Conservation (phyloP, 2,888 invertebrate genomes). For the Gari tellinella region DNA sequence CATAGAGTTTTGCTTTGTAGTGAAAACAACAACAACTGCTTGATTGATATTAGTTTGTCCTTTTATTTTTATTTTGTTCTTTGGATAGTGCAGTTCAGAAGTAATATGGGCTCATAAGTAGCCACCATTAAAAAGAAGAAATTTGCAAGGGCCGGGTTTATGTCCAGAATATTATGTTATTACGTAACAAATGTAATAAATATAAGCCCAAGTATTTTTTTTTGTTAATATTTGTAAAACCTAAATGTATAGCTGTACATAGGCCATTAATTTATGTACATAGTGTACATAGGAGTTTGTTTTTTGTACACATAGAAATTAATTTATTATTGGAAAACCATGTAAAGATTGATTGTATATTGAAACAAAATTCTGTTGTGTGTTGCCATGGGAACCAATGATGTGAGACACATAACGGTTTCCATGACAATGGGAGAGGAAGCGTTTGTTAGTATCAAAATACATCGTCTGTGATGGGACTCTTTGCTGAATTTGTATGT, state of each 20-base stretch:
- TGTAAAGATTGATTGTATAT: constrained; percentile 17
- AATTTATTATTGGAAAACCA: constrained; percentile 58
- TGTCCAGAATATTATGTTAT: constrained; percentile 3
- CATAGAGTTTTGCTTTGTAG: too few species aligned
- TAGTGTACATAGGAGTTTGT: constrained; percentile 44
- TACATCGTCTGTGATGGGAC: constrained; percentile 35
- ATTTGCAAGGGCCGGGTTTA: constrained; percentile 23
- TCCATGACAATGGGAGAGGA: not conserved
- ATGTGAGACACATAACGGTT: not conserved
- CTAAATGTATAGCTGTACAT: constrained; percentile 32
- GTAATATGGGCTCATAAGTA: too few species aligned
- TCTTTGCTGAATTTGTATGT: not conserved
- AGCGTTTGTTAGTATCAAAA: constrained; percentile 27
- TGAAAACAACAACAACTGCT: too few species aligned
- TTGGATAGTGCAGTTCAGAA: too few species aligned
- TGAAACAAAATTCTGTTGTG: constrained; percentile 5
- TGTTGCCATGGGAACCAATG: constrained; percentile 4
- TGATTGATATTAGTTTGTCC: too few species aligned
- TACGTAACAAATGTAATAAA: not conserved
- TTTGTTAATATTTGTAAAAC: not conserved
- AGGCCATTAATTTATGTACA: constrained; percentile 43
- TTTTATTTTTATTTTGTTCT: too few species aligned
- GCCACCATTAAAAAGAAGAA: not conserved
- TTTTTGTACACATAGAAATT: constrained; percentile 59
- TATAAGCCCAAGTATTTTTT: too few species aligned